phyloP scores from a whole-genome alignment of 1,140 invertebrate genomes.

The Musca domestica region DNA sequence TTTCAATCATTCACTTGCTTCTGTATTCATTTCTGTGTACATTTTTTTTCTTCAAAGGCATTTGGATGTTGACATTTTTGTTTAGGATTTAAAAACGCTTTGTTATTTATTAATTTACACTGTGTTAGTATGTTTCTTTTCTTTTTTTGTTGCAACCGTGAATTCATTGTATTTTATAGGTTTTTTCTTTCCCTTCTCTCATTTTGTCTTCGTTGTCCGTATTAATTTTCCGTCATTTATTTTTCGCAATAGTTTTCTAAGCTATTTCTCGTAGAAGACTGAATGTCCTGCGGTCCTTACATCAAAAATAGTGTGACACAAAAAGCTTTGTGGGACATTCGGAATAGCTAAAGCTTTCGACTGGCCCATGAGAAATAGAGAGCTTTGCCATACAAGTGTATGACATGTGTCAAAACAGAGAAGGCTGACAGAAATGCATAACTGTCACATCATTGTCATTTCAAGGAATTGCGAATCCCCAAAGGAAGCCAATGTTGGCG shows the following conservation, averaged over 20 bases:
- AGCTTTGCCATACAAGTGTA: not conserved
- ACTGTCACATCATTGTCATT: slow-evolving; percentile 10
- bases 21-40: too few relatives aligned
- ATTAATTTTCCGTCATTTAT: not conserved
- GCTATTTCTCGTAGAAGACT: slow-evolving; percentile 10
- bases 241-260: slow-evolving; percentile 9
- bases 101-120: too few relatives aligned
- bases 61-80: too few relatives aligned
- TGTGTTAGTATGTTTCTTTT: too few relatives aligned
- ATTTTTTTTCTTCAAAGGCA: too few relatives aligned
- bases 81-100: too few relatives aligned
- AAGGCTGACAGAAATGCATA: slow-evolving; percentile 13
- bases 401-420: slow-evolving; percentile 12
- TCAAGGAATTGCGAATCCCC: not conserved
- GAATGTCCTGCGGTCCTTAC: not conserved
- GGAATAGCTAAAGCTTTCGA: not conserved
- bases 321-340: slow-evolving; percentile 17
- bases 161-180: too few relatives aligned
- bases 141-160: too few relatives aligned
- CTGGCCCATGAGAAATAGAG: slow-evolving; percentile 1
- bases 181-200: not conserved
- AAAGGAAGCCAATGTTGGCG: not conserved
- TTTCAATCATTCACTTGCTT: too few relatives aligned
- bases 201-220: slow-evolving; percentile 17
- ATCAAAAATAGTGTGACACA: not conserved